Base-by-base conservation (phyloP, 2,113 vertebrate species). In the Sclerurus mexicanus region DNA sequence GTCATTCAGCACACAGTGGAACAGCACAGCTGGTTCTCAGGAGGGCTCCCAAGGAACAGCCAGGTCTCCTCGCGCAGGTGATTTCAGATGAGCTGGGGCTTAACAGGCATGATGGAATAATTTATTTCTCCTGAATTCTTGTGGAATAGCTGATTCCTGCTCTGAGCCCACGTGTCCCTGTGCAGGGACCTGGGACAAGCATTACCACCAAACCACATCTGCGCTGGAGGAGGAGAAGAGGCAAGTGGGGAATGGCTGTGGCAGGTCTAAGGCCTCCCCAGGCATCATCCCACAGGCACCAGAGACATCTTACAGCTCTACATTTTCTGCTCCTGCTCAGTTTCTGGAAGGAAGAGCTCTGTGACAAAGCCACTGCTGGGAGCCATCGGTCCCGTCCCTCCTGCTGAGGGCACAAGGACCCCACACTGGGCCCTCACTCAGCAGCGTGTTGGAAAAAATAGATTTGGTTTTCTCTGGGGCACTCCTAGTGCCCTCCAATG, bases 161-260 rank as follows among this genome's bases (percentile, higher is more conserved):
- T 62, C 35, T 6, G 37, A 55, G 25, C 12, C 35, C 5, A 1
- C 0, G 0, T n/a, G 42, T 35, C n/a, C 40, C n/a, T 2, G 5
- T 4, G 10, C 47, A 66, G 53, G 31, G 31, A 8, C 15, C 30
- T 24, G 47, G 62, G 56, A 63, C 39, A 73, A 14, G 16, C 33
- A 6, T 49, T 56, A 44, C 60, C 39, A 11, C 53, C 60, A 49
- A 40, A 35, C 18, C 8, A 23, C 35, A 35, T 19, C 63, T 35
- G 7, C 11, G 33, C 24, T 9, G 35, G 23, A 64, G 58, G 4
- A 78, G n/a, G 55, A 23, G 15, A 18, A 31, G 33, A 80, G 14
- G 15, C 3, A 6, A 14, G 13, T 0, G 9, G 35, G 39, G 62
- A 63, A 10, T 13, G 5, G 14, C 47, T 47, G 12, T 21, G 59